Percentiles rank a stretch among this genome's conserved stretches.
These are phyloP conservation scores for Zapus hudsonius DNA, from an alignment of 2,113 vertebrate species.

Conservation along the genomic window DNA sequence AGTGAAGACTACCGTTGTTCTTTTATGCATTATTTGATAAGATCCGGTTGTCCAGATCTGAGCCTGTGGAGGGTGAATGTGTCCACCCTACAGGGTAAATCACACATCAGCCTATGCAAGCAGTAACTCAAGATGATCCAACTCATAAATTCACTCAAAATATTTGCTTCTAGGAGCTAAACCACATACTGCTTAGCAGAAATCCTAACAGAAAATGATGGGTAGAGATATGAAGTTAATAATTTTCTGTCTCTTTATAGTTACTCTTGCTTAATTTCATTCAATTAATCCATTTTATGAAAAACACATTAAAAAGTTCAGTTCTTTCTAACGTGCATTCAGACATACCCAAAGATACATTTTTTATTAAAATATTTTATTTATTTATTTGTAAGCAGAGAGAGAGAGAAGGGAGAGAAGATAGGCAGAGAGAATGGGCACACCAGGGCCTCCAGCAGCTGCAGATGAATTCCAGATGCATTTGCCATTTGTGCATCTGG, in stretches of 20 bases:
- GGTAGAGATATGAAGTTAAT: neutral
- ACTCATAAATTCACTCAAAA: conserved; percentile 40
- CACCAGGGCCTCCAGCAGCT: too few species aligned
- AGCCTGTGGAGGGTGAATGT: neutral
- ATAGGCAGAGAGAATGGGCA: too few species aligned
- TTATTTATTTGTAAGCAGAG: too few species aligned
- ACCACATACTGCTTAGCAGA: neutral
- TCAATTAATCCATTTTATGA: conserved; percentile 53
- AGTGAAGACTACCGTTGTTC: neutral
- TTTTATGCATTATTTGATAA: conserved; percentile 15
- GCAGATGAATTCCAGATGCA: too few species aligned
- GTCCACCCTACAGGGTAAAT: neutral
- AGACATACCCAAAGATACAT: conserved; percentile 21
- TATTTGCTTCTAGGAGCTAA: conserved; percentile 47
- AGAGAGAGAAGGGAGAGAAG: too few species aligned
- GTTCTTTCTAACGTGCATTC: conserved; percentile 43
- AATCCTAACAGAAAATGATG: conserved; percentile 40
- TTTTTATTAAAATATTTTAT: too few species aligned
- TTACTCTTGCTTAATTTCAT: conserved; percentile 47
- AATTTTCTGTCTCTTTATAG: conserved; percentile 34
- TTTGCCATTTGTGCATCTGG: too few species aligned
- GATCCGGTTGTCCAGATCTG: neutral
- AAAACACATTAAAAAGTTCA: conserved; percentile 49
- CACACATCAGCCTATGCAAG: neutral
- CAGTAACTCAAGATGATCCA: neutral